Base-by-base conservation (phyloP, 2,113 vertebrate genomes). In the Megatriorchis doriae region DNA sequence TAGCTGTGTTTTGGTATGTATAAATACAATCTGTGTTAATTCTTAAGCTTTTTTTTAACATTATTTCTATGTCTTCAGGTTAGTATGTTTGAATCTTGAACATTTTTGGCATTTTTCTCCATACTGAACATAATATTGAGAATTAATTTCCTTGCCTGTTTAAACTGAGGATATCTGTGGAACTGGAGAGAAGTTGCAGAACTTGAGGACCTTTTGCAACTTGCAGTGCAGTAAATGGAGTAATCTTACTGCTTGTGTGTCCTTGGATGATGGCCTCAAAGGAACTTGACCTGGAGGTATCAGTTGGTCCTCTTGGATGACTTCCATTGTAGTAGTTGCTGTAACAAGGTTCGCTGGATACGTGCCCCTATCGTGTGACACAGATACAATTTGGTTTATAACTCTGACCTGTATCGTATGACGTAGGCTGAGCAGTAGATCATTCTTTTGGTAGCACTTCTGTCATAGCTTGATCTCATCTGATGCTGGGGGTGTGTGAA, bases 291-390 rank as follows among this genome's bases (percentile, higher is more conserved):
- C 89, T 87, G 94, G 45, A 81, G 93, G 70, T 93, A 94, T 94
- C 97, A 79, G 81, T 87, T 97, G 53, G 58, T 85, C 62, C 42
- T 95, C 73, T 96, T 97, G 95, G 94, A 94, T 94, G 84, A 53
- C 84, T 95, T 95, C 97, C 96, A 93, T 70, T 96, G 86, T 96
- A 95, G 97, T 96, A 82, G 96, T 15, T 85, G 93, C 89, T 85
- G 48, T 16, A 17, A 74, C 89, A 62, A 92, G 85, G 89, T 73
- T 94, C 0, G 2, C 86, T 90, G 89, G 91, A 56, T 90, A 29
- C 3, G 2, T 91, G 93, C 70, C 42, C 84, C 84, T 96, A 78
- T 96, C 96, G 7, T 82, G 74, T 95, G 94, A 94, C 96, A 86
- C 95, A 40, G 71, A 42, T 92, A 73, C 88, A 80, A 16, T 95